These are phyloP conservation scores for Vespertilio murinus DNA, from an alignment of 2,797 vertebrate species.

Conservation along the genomic window DNA sequence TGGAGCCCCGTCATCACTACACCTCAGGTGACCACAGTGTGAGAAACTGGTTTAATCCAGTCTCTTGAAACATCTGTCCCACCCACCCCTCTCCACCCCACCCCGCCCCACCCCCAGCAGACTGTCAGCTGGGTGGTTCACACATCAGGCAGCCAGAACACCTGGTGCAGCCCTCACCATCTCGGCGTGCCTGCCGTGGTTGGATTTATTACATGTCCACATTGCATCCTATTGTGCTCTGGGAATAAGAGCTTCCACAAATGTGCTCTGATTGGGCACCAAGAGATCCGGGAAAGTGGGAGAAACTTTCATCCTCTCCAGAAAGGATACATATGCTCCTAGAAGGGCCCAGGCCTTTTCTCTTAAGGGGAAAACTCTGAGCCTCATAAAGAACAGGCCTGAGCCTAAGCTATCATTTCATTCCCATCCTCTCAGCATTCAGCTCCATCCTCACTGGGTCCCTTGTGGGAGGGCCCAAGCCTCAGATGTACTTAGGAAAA, in stretches of 20 bases:
- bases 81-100: neutral
- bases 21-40: neutral
- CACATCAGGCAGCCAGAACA: neutral
- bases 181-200: neutral
- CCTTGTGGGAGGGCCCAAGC: neutral
- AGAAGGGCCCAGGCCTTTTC: neutral
- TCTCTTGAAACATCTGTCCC: neutral
- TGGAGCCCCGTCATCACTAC: neutral
- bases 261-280: neutral
- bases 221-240: neutral
- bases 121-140: slow-evolving; percentile 27
- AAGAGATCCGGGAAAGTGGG: neutral
- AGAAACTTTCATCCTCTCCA: neutral
- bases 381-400: neutral
- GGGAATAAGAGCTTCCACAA: neutral
- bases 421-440: neutral
- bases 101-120: neutral
- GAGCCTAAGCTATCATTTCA: neutral
- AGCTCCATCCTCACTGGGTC: neutral
- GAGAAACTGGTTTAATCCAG: neutral
- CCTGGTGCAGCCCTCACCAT: neutral
- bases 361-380: neutral
- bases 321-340: neutral
- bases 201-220: neutral
- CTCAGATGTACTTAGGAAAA: neutral